Base-by-base conservation (phyloP, 2,113 vertebrate species). In the Catharus minimus region DNA sequence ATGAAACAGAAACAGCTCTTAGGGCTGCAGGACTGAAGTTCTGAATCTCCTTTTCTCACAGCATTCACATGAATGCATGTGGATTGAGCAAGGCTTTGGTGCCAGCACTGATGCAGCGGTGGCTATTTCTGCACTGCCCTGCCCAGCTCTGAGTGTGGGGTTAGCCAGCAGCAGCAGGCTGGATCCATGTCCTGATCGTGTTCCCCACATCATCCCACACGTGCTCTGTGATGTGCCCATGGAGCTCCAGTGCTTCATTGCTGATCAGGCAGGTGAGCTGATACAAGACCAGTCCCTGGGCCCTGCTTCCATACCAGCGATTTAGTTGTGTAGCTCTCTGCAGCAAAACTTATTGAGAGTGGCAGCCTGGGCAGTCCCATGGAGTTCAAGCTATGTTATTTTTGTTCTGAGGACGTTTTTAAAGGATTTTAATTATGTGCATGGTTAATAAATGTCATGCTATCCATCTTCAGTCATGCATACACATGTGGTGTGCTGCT, bases 381-480 rank as follows among this genome's bases (percentile, higher is more conserved):
- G 81, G 81, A 95, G 89, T 85, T 58, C 62, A 15, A 82, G 92
- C 66, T 41, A n/a, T 4, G 76, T 91, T 94, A 53, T 90, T 96
- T 96, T 90, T 82, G 66, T 93, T 94, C 74, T 33, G 67, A 90
- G 78, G 75, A 93, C 0, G 4, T 79, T 89, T 94, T 76, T 90
- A 90, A 92, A 94, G 74, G 77, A 46, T 84, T 95, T 92, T 89
- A 94, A 91, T 95, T 95, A 85, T 74, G 81, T 93, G 81, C 89
- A 74, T 93, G 93, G 86, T 87, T 95, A 92, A 93, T 94, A 94
- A 90, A 90, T 92, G 89, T 73, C 86, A 75, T 78, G 53, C 64
- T 88, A 53, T 80, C 86, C 61, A 32, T 81, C 93, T 86, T 41
- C 65, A 91, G 64, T 58, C 72, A 41, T 64, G 78, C 93, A 52